Conservation (phyloP, 2,797 vertebrate species). For the Oryzias sinensis region DNA sequence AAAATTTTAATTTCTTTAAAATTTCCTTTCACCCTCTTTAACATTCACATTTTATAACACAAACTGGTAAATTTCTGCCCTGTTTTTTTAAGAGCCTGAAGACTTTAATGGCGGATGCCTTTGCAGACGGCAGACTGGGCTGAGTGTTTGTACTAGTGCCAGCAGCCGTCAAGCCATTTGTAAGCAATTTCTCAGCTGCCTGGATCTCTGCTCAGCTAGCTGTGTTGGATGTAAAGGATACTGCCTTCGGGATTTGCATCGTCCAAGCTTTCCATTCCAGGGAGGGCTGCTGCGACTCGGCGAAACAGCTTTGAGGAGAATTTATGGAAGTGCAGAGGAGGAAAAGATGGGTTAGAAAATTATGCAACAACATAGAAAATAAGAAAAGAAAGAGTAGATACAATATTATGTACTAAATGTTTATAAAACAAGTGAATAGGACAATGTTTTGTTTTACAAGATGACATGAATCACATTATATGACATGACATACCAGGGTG, state of each 20-base stretch:
- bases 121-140: constrained; percentile 38
- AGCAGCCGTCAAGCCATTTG: constrained; percentile 64
- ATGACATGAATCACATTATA: no score
- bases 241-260: constrained; percentile 94
- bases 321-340: neutral
- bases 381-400: neutral
- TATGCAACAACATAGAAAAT: neutral
- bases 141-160: constrained; percentile 48
- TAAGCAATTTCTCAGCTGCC: constrained; percentile 44
- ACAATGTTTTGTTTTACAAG: no score
- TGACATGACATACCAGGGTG: no score
- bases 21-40: constrained; percentile 2
- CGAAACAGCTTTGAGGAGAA: constrained; percentile 83
- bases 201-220: constrained; percentile 40
- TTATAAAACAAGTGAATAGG: neutral
- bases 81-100: constrained; percentile 37
- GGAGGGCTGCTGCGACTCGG: constrained; percentile 89
- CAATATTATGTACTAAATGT: neutral
- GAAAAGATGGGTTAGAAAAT: neutral
- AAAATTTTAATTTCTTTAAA: neutral
- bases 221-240: constrained; percentile 84
- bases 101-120: constrained; percentile 44
- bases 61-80: neutral
- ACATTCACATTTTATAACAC: constrained; percentile 14
- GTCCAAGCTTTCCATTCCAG: constrained; percentile 92